Conservation (phyloP, 1,140 invertebrate genomes). For the Zaprionus taronus region DNA sequence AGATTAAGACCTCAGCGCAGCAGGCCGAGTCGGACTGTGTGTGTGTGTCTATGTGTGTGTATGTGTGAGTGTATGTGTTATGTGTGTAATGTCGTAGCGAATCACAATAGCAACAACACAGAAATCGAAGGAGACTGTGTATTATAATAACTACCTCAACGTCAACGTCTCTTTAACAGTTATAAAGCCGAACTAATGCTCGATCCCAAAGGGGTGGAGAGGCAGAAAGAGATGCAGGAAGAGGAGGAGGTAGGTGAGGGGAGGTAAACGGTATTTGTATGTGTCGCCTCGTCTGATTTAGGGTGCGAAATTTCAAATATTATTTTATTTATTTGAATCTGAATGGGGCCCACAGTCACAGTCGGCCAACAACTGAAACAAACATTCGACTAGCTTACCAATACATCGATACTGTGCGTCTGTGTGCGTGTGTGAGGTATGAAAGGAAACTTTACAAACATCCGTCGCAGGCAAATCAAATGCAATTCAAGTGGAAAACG, state of each 20-base stretch:
- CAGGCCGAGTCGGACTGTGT: conserved; percentile 7
- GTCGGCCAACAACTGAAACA: conserved; percentile 57
- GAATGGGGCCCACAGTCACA: conserved; percentile 46
- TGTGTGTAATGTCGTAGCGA: conserved; percentile 74
- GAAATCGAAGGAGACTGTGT: conserved; percentile 48
- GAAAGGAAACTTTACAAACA: conserved; percentile 45
- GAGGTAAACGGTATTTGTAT: conserved; percentile 1
- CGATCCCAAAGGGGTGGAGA: neutral
- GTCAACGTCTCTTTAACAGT: conserved; percentile 69
- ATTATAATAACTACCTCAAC: conserved; percentile 67
- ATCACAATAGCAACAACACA: conserved; percentile 83
- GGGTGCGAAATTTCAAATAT: conserved; percentile 83
- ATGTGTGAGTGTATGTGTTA: conserved; percentile 6
- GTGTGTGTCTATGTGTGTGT: neutral
- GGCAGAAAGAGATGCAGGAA: neutral
- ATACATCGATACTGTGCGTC: neutral
- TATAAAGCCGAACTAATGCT: conserved; percentile 75
- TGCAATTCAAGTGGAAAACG: conserved; percentile 63
- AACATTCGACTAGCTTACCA: conserved; percentile 23
- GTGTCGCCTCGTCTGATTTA: conserved; percentile 43
- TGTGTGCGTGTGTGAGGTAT: conserved; percentile 26
- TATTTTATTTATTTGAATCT: conserved; percentile 84
- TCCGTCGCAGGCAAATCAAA: conserved; percentile 52
- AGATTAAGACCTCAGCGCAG: conserved; percentile 82
- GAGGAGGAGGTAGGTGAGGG: neutral